These are phyloP conservation scores for Balaeniceps rex DNA, from an alignment of 2,113 vertebrate genomes.

Conservation along the genomic window DNA sequence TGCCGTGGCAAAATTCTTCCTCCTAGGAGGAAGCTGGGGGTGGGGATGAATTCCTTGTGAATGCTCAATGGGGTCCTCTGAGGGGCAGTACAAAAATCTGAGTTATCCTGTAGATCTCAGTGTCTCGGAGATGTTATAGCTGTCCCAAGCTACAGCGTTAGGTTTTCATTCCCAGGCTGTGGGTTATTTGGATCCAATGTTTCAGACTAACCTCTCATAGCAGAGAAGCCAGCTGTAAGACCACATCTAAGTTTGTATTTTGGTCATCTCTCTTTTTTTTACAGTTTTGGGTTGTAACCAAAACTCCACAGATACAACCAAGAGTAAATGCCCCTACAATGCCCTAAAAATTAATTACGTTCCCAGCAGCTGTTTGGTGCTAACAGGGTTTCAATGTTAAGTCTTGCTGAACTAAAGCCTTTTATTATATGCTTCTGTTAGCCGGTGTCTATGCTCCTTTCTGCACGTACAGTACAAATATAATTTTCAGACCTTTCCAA, in stretches of 20 bases:
- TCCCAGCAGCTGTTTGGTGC: neutral
- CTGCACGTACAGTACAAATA: constrained; percentile 42
- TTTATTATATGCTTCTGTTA: neutral
- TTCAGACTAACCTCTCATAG: neutral
- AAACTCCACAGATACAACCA: neutral
- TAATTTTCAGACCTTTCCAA: constrained; percentile 34
- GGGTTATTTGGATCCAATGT: neutral
- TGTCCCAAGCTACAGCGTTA: neutral
- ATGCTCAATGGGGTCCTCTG: neutral
- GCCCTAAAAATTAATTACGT: neutral
- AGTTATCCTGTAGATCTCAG: neutral
- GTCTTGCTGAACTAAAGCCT: constrained; percentile 1
- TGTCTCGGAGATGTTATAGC: neutral
- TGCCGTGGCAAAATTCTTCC: constrained; percentile 25
- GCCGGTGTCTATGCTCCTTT: constrained; percentile 15
- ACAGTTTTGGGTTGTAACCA: neutral
- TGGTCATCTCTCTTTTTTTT: neutral
- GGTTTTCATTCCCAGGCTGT: neutral
- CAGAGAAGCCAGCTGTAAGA: neutral
- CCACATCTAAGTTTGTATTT: neutral
- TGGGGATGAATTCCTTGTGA: constrained; percentile 23
- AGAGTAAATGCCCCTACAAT: neutral
- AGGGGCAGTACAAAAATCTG: neutral
- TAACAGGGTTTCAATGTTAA: neutral
- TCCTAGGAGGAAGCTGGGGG: constrained; percentile 35